Evolutionary conservation across 2,113 vertebrate genomes (phyloP).

Genomic region (Aleadryas rufinucha): DNA sequence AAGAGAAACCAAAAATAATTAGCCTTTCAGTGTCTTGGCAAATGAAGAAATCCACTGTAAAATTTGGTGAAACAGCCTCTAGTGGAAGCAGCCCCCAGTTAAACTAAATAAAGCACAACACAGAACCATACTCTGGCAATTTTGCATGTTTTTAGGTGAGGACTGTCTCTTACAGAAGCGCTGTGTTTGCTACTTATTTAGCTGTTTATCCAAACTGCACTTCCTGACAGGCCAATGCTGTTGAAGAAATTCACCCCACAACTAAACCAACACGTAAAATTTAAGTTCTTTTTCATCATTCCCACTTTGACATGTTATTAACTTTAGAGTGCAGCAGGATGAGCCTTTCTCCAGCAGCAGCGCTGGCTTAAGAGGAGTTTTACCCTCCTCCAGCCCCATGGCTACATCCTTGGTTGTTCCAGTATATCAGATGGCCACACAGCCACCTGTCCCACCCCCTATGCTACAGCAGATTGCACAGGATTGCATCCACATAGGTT

Average conservation of each 20-base stretch:
- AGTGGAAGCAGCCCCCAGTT: not conserved
- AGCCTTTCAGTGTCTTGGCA: not conserved
- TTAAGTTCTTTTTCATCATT: not conserved
- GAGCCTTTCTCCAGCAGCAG: not conserved
- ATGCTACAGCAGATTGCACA: not conserved
- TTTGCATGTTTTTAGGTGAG: not conserved
- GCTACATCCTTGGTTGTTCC: not conserved
- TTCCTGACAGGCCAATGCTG: not conserved
- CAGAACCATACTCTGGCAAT: fast-evolving
- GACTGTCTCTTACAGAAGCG: not conserved
- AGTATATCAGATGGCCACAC: not conserved
- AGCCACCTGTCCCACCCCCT: not conserved
- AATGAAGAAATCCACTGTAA: not conserved
- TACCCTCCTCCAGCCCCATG: not conserved
- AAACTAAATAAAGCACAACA: not conserved
- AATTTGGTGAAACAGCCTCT: not conserved
- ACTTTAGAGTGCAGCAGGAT: no score
- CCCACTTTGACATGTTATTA: not conserved
- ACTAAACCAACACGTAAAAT: not conserved
- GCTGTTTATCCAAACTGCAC: not conserved
- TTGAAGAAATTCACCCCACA: not conserved
- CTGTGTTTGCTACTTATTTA: not conserved
- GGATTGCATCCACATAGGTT: not conserved
- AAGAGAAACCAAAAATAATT: not conserved
- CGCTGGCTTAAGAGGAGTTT: not conserved